Conservation (phyloP, 2,888 invertebrate genomes). For the Spisula solida region DNA sequence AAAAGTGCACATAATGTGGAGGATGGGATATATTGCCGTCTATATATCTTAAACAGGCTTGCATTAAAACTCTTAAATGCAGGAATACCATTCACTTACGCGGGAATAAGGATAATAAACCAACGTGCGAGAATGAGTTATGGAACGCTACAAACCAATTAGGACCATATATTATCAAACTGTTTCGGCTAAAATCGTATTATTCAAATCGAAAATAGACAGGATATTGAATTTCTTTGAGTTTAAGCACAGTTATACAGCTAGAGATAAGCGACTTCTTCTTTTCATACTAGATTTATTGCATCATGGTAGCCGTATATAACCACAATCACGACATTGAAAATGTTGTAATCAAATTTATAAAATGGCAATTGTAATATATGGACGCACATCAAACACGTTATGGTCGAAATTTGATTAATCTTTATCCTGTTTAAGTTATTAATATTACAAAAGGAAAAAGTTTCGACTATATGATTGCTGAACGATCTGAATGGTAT, state of each 20-base stretch:
- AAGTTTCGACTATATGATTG: background rate
- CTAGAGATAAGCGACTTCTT: background rate
- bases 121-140: background rate
- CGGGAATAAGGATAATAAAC: background rate
- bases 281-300: background rate
- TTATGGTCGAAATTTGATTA: background rate
- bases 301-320: background rate
- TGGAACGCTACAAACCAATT: background rate
- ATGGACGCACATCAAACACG: background rate
- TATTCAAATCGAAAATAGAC: conserved; percentile 18
- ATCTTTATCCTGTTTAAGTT: background rate
- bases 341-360: background rate
- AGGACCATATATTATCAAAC: background rate
- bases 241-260: background rate
- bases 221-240: background rate
- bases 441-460: background rate
- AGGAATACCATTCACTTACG: background rate
- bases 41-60: background rate
- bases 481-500: background rate
- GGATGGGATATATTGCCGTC: background rate
- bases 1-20: background rate
- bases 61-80: background rate
- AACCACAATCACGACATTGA: background rate
- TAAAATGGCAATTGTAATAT: background rate
- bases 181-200: background rate